Percentiles rank a stretch among this genome's conserved stretches.
Evolutionary conservation across 2,113 vertebrate genomes (phyloP).

Genomic region (Saccopteryx bilineata): DNA sequence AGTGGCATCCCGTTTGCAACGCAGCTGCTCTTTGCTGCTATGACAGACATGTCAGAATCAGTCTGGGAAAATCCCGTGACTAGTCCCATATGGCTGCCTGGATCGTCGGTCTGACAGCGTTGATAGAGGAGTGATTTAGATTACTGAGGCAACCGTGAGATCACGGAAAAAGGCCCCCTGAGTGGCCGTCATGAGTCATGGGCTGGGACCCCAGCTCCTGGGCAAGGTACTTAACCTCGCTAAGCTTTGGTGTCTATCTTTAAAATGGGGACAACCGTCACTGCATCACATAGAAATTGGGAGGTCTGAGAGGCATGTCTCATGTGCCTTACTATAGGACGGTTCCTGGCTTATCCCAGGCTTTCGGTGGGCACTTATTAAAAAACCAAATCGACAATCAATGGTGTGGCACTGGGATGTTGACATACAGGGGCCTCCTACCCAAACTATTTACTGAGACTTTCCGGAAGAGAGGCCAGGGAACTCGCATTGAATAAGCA

Average conservation of each 20-base stretch:
- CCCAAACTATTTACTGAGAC: not conserved
- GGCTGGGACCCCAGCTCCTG: not conserved
- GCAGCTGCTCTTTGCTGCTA: slow-evolving; percentile 85
- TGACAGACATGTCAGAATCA: slow-evolving; percentile 86
- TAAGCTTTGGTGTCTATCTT: not conserved
- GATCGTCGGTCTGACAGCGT: slow-evolving; percentile 15
- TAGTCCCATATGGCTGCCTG: slow-evolving; percentile 49
- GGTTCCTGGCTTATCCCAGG: not conserved
- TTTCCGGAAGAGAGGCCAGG: not conserved
- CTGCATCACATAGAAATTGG: not conserved
- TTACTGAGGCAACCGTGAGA: slow-evolving; percentile 12
- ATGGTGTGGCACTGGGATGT: not conserved
- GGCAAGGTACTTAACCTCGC: not conserved
- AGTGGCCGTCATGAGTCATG: not conserved
- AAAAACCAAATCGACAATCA: not conserved
- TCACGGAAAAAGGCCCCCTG: slow-evolving; percentile 52
- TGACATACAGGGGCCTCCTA: not conserved
- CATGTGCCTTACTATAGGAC: not conserved
- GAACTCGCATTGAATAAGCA: not conserved
- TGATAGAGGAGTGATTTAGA: slow-evolving; percentile 65
- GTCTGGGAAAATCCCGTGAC: slow-evolving; percentile 83
- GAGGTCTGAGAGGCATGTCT: not conserved
- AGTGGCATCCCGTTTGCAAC: slow-evolving; percentile 83
- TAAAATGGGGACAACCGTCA: not conserved
- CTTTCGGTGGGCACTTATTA: not conserved